Conservation (phyloP, 1,140 invertebrate genomes). For the Popillia japonica region DNA sequence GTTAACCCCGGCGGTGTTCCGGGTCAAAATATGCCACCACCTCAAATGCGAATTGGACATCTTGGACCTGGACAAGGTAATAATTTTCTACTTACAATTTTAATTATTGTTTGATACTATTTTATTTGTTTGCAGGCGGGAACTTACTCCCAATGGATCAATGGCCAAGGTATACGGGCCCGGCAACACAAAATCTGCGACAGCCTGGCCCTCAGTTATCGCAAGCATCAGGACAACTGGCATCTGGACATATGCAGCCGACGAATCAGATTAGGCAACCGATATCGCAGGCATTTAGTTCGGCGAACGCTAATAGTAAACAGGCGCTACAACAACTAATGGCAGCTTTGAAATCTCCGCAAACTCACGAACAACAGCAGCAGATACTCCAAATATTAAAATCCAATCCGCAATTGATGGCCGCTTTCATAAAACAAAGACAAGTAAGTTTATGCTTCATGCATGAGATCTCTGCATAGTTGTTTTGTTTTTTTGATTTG, state of each 20-base stretch:
- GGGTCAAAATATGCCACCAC: constrained; percentile 72
- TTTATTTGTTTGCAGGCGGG: constrained; percentile 50
- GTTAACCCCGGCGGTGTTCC: constrained; percentile 70
- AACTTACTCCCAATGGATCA: constrained; percentile 73
- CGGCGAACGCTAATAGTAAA: constrained; percentile 66
- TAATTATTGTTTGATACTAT: background rate
- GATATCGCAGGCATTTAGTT: constrained; percentile 24
- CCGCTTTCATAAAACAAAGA: constrained; percentile 93
- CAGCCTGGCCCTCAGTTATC: constrained; percentile 57
- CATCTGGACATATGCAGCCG: constrained; percentile 46
- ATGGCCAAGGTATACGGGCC: constrained; percentile 68
- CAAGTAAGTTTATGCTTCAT: constrained; percentile 66
- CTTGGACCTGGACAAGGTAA: constrained; percentile 56
- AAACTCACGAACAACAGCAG: constrained; percentile 90
- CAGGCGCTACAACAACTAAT: constrained; percentile 90
- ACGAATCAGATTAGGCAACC: constrained; percentile 36
- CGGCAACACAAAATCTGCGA: constrained; percentile 60
- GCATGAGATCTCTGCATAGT: too few species aligned
- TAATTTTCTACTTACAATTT: background rate
- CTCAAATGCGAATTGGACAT: constrained; percentile 67
- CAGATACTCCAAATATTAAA: constrained; percentile 93
- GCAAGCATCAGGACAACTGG: constrained; percentile 48
- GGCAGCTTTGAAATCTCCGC: constrained; percentile 86
- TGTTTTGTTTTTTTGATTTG: too few species aligned
- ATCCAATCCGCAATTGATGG: constrained; percentile 95